Evolutionary conservation across 2,888 invertebrate species (phyloP).

Genomic region (Eumacrocentrus americanus): DNA sequence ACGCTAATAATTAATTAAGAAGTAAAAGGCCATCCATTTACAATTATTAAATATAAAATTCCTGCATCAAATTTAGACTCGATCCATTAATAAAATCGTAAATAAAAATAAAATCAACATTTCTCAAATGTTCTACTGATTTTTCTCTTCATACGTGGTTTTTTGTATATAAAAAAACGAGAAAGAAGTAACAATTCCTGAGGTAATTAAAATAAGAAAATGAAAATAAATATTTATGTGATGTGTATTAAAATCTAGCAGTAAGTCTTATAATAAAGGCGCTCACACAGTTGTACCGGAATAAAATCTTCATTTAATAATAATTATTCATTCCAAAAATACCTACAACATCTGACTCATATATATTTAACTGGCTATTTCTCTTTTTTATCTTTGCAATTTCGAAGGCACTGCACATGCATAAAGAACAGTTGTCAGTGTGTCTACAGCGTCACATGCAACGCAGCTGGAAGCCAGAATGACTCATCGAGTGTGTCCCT

Average conservation of each 20-base stretch:
- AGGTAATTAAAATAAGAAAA: slow-evolving; percentile 45
- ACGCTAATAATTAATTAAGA: slow-evolving; percentile 3
- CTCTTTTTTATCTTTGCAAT: neutral
- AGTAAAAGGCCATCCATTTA: slow-evolving; percentile 7
- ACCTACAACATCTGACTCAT: too few relatives aligned
- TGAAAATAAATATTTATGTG: slow-evolving; percentile 45
- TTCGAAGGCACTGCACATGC: neutral
- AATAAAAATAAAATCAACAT: slow-evolving; percentile 11
- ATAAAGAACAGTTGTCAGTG: neutral
- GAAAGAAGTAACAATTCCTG: slow-evolving; percentile 48
- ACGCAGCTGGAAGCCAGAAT: slow-evolving; percentile 21
- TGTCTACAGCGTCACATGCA: slow-evolving; percentile 16
- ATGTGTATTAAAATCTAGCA: slow-evolving; percentile 52
- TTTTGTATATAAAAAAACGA: slow-evolving; percentile 58
- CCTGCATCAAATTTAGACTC: too few relatives aligned
- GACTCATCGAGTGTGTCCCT: slow-evolving; percentile 16
- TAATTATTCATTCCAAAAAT: too few relatives aligned
- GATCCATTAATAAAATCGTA: neutral
- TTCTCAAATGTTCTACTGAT: slow-evolving; percentile 31
- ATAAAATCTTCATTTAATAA: too few relatives aligned
- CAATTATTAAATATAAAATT: neutral
- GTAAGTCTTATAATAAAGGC: slow-evolving; percentile 42
- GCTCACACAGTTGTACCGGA: slow-evolving; percentile 26
- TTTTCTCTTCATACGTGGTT: slow-evolving; percentile 46
- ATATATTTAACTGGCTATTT: too few relatives aligned